Percentiles rank a stretch among this genome's conserved stretches.
phyloP scores from a whole-genome alignment of 2,797 vertebrate species.

The Carduelis carduelis region DNA sequence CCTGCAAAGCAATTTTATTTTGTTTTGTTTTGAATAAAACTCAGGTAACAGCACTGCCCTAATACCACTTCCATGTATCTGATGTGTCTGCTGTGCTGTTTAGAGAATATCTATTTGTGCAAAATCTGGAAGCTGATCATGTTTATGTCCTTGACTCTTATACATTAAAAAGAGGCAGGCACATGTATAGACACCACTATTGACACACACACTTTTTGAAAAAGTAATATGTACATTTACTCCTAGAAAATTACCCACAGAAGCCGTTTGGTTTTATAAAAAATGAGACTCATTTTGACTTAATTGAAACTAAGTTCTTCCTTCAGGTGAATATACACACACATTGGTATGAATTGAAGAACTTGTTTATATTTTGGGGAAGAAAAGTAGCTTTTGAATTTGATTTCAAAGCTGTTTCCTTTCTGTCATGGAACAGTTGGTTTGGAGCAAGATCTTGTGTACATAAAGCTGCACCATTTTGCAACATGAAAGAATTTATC shows the following conservation, averaged over 20 bases:
- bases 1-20: neutral
- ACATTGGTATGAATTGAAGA: neutral
- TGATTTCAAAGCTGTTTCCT: neutral
- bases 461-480: neutral
- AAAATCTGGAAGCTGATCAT: neutral
- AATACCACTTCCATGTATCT: neutral
- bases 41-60: neutral
- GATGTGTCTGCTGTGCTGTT: neutral
- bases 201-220: neutral
- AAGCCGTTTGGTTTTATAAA: neutral
- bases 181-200: neutral
- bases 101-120: neutral
- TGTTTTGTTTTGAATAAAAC: neutral
- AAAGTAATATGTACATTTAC: neutral
- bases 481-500: rapidly evolving
- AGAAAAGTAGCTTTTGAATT: neutral
- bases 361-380: neutral
- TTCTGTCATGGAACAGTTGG: neutral
- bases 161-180: neutral
- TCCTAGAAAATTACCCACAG: neutral
- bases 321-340: neutral
- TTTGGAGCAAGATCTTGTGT: neutral
- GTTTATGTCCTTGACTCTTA: neutral
- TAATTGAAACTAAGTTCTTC: neutral
- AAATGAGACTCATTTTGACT: neutral